Evolutionary conservation across 2,888 invertebrate genomes (phyloP), one percentile per base, ranked within the genome.

Genomic region (Oscheius sp.): DNA sequence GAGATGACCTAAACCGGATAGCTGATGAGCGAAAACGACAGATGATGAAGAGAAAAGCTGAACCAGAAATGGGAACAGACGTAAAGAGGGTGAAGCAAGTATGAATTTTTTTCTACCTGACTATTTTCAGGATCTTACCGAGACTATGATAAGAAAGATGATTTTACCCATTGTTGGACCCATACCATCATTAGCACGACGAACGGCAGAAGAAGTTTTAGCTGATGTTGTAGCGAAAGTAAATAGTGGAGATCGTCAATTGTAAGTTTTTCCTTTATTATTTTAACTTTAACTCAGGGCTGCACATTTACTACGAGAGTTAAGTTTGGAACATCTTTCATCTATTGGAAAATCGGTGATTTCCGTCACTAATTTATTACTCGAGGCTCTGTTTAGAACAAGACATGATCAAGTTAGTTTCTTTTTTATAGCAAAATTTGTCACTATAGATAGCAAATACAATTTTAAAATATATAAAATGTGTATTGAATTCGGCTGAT

Each of bases 381-480:
- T 51, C 6, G 41, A 64, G 9, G 44, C 64, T 14, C 12, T 51
- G 5, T 24, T 51, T 9, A 38, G 17, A n/a, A 26, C 50, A 30
- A 62, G 33, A 30, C 62, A 62, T 26, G 62, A 62, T 36, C 47
- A 62, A 49, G 62, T 62, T n/a, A 17, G 32, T 56, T n/a, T 33
- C 17, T 12, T 32, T 56, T 0, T 36, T 8, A 6, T 33, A 30
- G n/a, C 24, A 8, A 6, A 4, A 33, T 17, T 9, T 50, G 8
- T 6, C 24, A 28, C 28, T 32, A 14, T 28, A 59, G 59, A 30
- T 59, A 14, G 41, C 59, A 12, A 59, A 59, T 17, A 17, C n/a
- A 2, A 26, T 59, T 14, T 30, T 59, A 26, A 41, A 44, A 28
- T 24, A 44, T 24, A 26, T 59, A 17, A 59, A 44, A 24, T 24